A percentile compares a stretch with the other conserved stretches of the same genome.
phyloP scores from a whole-genome alignment of 1,140 invertebrate species.

The Dendroctonus valens region DNA sequence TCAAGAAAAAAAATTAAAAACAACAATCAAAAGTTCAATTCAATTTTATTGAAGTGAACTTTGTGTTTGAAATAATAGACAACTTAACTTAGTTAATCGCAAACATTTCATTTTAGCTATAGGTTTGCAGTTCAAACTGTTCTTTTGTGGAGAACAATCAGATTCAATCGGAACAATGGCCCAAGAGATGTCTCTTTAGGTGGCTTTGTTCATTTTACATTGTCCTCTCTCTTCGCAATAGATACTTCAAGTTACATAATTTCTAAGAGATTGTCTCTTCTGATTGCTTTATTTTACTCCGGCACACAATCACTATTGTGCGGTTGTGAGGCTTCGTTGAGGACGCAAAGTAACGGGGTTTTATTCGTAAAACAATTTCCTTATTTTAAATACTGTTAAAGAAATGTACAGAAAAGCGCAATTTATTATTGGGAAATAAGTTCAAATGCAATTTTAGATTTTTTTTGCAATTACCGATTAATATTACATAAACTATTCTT shows the following conservation, averaged over 20 bases:
- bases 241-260: slow-evolving; percentile 51
- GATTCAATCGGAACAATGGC: slow-evolving; percentile 45
- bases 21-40: neutral
- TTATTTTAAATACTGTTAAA: neutral
- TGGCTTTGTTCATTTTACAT: slow-evolving; percentile 43
- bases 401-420: neutral
- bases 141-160: slow-evolving; percentile 46
- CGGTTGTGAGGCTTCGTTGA: slow-evolving; percentile 20
- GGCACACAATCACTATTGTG: slow-evolving; percentile 30
- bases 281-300: slow-evolving; percentile 41
- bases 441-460: too few species aligned
- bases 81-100: slow-evolving; percentile 15
- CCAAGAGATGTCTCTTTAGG: slow-evolving; percentile 50
- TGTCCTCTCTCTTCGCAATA: slow-evolving; percentile 44
- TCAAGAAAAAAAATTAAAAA: neutral
- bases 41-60: neutral
- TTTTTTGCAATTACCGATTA: too few species aligned
- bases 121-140: slow-evolving; percentile 39
- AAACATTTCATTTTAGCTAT: slow-evolving; percentile 10
- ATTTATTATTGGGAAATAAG: too few species aligned
- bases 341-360: slow-evolving; percentile 3
- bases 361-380: slow-evolving; percentile 2
- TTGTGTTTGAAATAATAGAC: neutral
- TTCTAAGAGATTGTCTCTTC: slow-evolving; percentile 48
- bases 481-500: too few species aligned